Evolutionary conservation across 2,113 vertebrate species (phyloP).

Genomic region (Steatornis caripensis): DNA sequence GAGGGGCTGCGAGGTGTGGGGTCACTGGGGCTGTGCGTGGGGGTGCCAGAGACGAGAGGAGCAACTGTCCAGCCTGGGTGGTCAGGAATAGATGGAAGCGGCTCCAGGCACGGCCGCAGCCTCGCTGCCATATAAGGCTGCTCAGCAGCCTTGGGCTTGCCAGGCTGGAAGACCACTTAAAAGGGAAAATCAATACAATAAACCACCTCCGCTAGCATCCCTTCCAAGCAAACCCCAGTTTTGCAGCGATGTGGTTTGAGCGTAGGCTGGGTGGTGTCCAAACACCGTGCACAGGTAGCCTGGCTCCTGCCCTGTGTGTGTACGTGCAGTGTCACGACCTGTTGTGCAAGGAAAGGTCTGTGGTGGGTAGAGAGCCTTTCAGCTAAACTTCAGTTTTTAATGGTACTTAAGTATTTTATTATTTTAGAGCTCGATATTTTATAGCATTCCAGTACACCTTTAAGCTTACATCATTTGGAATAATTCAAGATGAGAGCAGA

Average conservation of each 20-base stretch:
- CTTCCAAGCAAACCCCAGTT: background rate
- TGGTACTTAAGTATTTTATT: background rate
- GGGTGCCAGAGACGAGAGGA: fast-evolving
- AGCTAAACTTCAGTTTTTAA: background rate
- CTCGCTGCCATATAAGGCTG: conserved; percentile 31
- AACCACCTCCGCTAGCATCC: background rate
- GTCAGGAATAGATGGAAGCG: conserved; percentile 24
- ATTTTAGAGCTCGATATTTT: background rate
- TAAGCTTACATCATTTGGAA: conserved; percentile 9
- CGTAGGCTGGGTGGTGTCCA: fast-evolving
- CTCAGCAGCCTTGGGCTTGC: background rate
- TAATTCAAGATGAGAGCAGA: conserved; percentile 20
- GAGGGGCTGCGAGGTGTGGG: background rate
- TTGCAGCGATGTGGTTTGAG: background rate
- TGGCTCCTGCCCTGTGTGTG: background rate
- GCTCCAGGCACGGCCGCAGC: background rate
- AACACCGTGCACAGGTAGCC: fast-evolving
- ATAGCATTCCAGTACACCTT: background rate
- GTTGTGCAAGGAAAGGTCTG: background rate
- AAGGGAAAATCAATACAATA: background rate
- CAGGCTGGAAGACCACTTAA: background rate
- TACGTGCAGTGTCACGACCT: fast-evolving
- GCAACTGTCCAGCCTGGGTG: background rate
- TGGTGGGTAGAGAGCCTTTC: background rate
- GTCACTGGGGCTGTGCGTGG: background rate